Conservation (phyloP, 1,140 invertebrate species). For the Drosophila rufa region DNA sequence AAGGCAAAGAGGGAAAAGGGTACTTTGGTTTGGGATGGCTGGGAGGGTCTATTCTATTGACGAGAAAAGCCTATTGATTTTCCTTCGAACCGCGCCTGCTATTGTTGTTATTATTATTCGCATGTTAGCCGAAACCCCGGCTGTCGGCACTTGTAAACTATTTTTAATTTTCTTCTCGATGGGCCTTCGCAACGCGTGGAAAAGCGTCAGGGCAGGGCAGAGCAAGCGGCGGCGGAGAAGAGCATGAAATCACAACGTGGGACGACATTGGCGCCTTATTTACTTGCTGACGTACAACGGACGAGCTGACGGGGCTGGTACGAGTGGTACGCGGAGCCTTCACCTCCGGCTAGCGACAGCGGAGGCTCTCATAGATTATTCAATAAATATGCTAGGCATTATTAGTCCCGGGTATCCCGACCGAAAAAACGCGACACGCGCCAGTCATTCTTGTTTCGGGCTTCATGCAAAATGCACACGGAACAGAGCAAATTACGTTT, state of each 20-base stretch:
- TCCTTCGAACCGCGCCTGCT: conserved; percentile 21
- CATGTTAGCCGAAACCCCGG: conserved; percentile 39
- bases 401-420: conserved; percentile 10
- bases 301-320: conserved; percentile 30
- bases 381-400: conserved; percentile 56
- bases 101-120: conserved; percentile 46
- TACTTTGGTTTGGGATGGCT: background rate
- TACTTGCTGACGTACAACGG: conserved; percentile 55
- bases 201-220: conserved; percentile 21
- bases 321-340: conserved; percentile 56
- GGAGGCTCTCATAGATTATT: conserved; percentile 60
- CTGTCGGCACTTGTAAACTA: conserved; percentile 78
- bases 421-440: conserved; percentile 21
- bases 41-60: conserved; percentile 24
- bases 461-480: conserved; percentile 52
- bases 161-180: conserved; percentile 72
- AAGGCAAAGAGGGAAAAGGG: background rate
- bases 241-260: conserved; percentile 58
- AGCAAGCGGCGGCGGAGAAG: conserved; percentile 16
- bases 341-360: conserved; percentile 15
- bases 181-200: conserved; percentile 52
- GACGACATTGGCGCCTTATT: conserved; percentile 67
- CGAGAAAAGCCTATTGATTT: conserved; percentile 71
- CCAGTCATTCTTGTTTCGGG: background rate
- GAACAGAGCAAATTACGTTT: conserved; percentile 43